Evolutionary conservation across 2,888 invertebrate species (phyloP).

Genomic region (Lasioglossum villosulum): DNA sequence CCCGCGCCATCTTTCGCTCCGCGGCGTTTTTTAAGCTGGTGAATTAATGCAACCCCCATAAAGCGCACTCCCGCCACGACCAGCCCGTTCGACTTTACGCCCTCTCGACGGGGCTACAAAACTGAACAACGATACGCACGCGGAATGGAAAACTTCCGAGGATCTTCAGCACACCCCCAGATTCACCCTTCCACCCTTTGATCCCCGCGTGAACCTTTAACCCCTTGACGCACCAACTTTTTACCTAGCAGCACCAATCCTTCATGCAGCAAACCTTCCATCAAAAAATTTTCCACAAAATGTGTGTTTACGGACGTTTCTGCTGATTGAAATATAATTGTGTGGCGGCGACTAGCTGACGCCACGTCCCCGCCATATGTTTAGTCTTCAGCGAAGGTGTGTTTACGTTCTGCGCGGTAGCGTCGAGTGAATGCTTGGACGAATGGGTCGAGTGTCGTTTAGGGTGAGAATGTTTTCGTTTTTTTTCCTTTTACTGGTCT

Average conservation of each 20-base stretch:
- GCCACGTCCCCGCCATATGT: too few species aligned
- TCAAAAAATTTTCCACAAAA: background rate
- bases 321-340: background rate
- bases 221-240: background rate
- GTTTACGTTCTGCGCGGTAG: too few species aligned
- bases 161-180: background rate
- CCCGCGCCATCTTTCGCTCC: background rate
- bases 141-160: slow-evolving; percentile 62
- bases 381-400: too few species aligned
- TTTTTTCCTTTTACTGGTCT: too few species aligned
- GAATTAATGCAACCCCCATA: slow-evolving; percentile 68
- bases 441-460: too few species aligned
- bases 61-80: slow-evolving; percentile 59
- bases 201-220: background rate
- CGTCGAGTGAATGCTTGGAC: too few species aligned
- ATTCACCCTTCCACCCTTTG: background rate
- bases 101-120: slow-evolving; percentile 64
- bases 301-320: background rate
- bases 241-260: background rate
- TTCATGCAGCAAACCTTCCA: fast-evolving
- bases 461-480: too few species aligned
- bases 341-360: too few species aligned
- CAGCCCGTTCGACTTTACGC: slow-evolving; percentile 63
- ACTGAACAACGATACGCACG: slow-evolving; percentile 65
- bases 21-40: slow-evolving; percentile 53